Evolutionary conservation across 2,113 vertebrate genomes (phyloP).

Genomic region (Castor canadensis): DNA sequence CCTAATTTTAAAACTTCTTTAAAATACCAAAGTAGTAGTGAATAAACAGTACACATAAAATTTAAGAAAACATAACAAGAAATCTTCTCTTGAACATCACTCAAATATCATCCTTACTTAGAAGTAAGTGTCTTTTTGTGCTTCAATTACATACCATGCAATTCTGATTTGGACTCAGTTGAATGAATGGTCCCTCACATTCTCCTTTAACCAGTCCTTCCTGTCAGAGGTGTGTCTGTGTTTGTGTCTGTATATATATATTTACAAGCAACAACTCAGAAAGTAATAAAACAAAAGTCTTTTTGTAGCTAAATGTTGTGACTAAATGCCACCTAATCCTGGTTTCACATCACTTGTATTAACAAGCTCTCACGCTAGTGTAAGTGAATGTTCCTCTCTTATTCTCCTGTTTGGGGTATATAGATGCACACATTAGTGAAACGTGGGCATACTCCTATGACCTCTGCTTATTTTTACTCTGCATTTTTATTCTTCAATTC

Average conservation of each 20-base stretch:
- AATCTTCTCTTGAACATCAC: neutral
- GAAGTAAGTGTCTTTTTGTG: neutral
- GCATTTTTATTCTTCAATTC: neutral
- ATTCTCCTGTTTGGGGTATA: neutral
- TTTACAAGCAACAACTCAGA: conserved; percentile 9
- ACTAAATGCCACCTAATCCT: conserved; percentile 52
- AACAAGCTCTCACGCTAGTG: conserved; percentile 37
- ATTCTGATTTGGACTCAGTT: conserved; percentile 37
- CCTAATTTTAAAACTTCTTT: neutral
- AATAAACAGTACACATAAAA: neutral
- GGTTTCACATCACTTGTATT: conserved; percentile 39
- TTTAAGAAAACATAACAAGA: conserved; percentile 18
- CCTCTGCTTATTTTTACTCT: neutral
- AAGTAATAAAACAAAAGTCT: conserved; percentile 17
- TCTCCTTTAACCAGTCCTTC: neutral
- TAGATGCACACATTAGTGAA: neutral
- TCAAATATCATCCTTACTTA: conserved; percentile 9
- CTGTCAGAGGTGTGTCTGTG: neutral
- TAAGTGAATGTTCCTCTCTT: conserved; percentile 48
- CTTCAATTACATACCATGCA: neutral
- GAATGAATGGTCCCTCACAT: neutral
- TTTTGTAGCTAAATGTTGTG: conserved; percentile 62
- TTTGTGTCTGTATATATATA: neutral
- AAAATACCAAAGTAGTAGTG: neutral
- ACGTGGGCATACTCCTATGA: neutral